Base-by-base conservation (phyloP, 30 jellyfish, hydroid and myxozoan genomes). In the Cassiopea andromeda region DNA sequence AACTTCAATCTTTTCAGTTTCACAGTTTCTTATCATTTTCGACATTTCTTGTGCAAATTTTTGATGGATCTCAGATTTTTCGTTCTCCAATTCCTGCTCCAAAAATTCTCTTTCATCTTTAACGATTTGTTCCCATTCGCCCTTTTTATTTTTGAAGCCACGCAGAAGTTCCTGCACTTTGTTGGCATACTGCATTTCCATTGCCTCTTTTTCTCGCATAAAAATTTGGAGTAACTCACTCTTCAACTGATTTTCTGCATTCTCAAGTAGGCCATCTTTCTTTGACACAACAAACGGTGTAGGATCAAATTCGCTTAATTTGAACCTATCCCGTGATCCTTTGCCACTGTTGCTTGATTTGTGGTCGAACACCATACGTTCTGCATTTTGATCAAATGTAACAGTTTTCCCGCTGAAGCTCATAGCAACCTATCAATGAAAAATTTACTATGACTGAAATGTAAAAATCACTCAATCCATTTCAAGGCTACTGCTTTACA, bases 61-160 rank as follows among this genome's bases (percentile, higher is more conserved):
- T 78, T 90, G 87, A 64, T 92, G 94, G 71, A 87, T 83, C 18
- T 91, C 99, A 2, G 90, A 82, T 66, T 93, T 89, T 73, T 96
- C 99, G 10, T 78, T 79, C 69, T 96, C 99, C 48, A 96, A 78
- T 77, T 96, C 98, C 47, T 73, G 67, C 66, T 91, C 98, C 12
- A 96, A 85, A 46, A 48, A 92, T 74, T 92, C 98, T 14, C 99
- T 80, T 61, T 96, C 99, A 58, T 91, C 93, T 58, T 69, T 83
- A 84, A 96, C 99, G 77, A 96, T 82, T 47, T 80, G 90, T 74
- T 96, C 99, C 99, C 99, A 96, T 60, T 96, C 99, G 1, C 83
- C 81, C 82, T 96, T 96, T 83, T 96, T 96, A 14, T 46, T 74
- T 57, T 92, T 91, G 71, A 96, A 96, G 1, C 98, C 94, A 73